Evolutionary conservation across 2,797 vertebrate genomes (phyloP).

Genomic region (Galago senegalensis): DNA sequence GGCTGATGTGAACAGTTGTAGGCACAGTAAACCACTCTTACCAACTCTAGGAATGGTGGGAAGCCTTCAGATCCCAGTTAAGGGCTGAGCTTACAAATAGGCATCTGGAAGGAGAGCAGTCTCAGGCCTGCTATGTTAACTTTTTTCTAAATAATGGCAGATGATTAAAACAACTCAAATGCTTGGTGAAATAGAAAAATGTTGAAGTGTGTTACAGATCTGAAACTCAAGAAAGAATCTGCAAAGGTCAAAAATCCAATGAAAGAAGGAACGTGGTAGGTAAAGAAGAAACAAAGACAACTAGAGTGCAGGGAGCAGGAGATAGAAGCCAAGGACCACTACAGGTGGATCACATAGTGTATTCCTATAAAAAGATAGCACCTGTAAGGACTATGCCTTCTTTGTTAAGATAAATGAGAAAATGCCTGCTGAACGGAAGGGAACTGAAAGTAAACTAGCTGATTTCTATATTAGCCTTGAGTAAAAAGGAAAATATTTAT

Average conservation of each 20-base stretch:
- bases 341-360: background rate
- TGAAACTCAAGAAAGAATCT: conserved; percentile 13
- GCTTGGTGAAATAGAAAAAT: background rate
- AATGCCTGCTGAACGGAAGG: background rate
- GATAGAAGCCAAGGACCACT: background rate
- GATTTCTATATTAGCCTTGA: conserved; percentile 3
- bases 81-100: background rate
- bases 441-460: background rate
- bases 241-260: background rate
- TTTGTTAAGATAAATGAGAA: background rate
- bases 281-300: conserved; percentile 16
- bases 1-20: background rate
- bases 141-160: background rate
- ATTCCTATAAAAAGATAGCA: background rate
- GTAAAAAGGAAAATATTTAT: background rate
- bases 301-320: background rate
- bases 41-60: background rate
- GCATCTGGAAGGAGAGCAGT: background rate
- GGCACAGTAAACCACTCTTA: background rate
- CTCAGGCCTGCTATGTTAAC: background rate
- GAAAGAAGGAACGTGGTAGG: background rate
- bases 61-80: background rate
- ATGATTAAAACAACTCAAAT: conserved; percentile 29
- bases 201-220: background rate
- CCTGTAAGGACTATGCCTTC: background rate